phyloP scores from a whole-genome alignment of 2,888 invertebrate genomes.

The Eupithecia subumbrata region DNA sequence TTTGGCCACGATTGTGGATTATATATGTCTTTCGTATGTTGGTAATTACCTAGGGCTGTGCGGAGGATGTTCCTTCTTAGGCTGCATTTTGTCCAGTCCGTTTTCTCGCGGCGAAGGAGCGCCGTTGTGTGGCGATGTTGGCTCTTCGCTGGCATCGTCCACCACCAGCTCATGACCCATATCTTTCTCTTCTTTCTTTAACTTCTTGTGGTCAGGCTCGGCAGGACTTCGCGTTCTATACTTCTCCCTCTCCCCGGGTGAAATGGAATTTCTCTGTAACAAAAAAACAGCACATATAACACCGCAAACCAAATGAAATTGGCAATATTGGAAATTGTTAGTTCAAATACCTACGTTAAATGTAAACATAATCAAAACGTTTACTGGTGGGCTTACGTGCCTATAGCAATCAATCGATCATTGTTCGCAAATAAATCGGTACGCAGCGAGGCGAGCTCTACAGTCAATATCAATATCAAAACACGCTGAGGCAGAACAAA shows the following conservation, averaged over 20 bases:
- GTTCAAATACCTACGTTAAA: constrained; percentile 70
- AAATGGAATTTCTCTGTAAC: constrained; percentile 92
- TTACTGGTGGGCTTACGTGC: constrained; percentile 75
- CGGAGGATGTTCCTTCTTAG: constrained; percentile 90
- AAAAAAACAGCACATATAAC: constrained; percentile 51
- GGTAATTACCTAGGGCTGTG: constrained; percentile 84
- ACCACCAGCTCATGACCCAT: constrained; percentile 95
- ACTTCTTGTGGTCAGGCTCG: constrained; percentile 88
- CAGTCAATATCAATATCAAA: constrained; percentile 84
- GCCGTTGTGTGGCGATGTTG: constrained; percentile 92
- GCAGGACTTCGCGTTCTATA: constrained; percentile 92
- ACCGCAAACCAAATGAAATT: constrained; percentile 52
- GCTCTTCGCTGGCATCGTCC: constrained; percentile 96
- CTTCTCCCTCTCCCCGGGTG: constrained; percentile 92
- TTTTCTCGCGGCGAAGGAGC: constrained; percentile 96
- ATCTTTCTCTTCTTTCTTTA: constrained; percentile 93
- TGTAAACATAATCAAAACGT: constrained; percentile 81
- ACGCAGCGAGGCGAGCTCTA: constrained; percentile 79
- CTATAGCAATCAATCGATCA: constrained; percentile 82
- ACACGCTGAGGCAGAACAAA: constrained; percentile 84
- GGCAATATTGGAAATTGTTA: constrained; percentile 61
- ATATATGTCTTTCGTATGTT: constrained; percentile 4
- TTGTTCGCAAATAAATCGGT: constrained; percentile 83
- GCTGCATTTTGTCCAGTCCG: constrained; percentile 90
- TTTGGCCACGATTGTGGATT: constrained; percentile 1